Conservation (phyloP, 2,888 invertebrate genomes). For the Ectemnius cavifrons region DNA sequence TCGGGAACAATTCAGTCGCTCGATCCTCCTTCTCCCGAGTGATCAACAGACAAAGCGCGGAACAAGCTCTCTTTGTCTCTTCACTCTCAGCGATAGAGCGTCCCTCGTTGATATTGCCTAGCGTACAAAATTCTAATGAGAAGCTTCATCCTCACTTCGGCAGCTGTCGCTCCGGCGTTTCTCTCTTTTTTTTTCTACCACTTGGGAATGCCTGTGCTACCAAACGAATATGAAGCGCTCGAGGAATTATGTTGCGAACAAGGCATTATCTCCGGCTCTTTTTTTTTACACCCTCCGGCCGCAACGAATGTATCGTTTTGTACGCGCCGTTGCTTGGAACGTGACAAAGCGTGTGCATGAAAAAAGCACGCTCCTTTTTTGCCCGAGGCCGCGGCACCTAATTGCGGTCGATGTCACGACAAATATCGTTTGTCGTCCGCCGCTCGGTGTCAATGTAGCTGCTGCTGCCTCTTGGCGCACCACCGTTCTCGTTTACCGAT, state of each 20-base stretch:
- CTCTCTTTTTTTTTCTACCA: constrained; percentile 3
- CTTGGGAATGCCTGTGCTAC: background rate
- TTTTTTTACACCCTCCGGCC: constrained; percentile 6
- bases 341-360: constrained; percentile 35
- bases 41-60: constrained; percentile 34
- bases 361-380: constrained; percentile 33
- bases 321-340: constrained; percentile 28
- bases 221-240: constrained; percentile 1
- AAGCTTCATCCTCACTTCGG: background rate
- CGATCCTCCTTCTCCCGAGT: constrained; percentile 38
- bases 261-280: constrained; percentile 6
- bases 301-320: constrained; percentile 9
- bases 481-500: constrained; percentile 61
- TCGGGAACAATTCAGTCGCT: constrained; percentile 44
- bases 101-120: background rate
- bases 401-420: constrained; percentile 72
- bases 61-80: background rate
- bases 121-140: background rate
- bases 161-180: background rate
- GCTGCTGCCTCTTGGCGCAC: constrained; percentile 48
- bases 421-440: constrained; percentile 66
- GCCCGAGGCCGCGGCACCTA: constrained; percentile 47
- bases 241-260: constrained; percentile 34
- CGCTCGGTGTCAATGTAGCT: constrained; percentile 49
- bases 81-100: background rate